These are phyloP conservation scores for Hydrophis major DNA, from an alignment of 2,797 vertebrate genomes.

Conservation along the genomic window DNA sequence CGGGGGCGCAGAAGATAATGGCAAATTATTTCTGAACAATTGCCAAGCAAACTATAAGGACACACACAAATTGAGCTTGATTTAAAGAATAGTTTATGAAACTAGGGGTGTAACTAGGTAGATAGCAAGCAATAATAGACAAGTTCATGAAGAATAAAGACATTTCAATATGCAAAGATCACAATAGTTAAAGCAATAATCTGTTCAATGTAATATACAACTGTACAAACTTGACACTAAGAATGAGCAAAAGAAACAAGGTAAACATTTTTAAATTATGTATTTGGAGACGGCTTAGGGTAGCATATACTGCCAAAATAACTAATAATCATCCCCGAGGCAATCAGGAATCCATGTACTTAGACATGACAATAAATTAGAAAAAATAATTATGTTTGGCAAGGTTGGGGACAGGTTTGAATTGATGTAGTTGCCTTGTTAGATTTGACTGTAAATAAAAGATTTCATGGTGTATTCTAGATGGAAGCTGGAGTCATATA, in stretches of 20 bases:
- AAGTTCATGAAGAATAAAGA: not conserved
- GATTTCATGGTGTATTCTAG: not conserved
- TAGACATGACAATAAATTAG: not conserved
- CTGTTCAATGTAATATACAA: not conserved
- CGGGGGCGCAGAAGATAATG: not conserved
- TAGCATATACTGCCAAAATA: not conserved
- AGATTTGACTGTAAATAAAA: not conserved
- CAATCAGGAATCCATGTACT: not conserved
- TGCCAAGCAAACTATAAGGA: not conserved
- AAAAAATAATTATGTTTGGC: not conserved
- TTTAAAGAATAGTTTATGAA: not conserved
- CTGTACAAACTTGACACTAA: not conserved
- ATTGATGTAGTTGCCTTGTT: not conserved
- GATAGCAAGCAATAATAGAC: not conserved
- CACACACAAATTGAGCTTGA: not conserved
- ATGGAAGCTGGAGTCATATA: not conserved
- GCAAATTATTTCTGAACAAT: not conserved
- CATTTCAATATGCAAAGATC: not conserved
- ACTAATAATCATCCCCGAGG: not conserved
- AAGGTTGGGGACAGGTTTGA: not conserved
- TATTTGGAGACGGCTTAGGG: not conserved
- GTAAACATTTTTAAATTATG: not conserved
- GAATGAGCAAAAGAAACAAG: not conserved
- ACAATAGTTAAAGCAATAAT: not conserved
- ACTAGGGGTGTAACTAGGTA: not conserved